Conservation (phyloP, 35 echinoderm and acorn worm species). For the Chiridota heheva region DNA sequence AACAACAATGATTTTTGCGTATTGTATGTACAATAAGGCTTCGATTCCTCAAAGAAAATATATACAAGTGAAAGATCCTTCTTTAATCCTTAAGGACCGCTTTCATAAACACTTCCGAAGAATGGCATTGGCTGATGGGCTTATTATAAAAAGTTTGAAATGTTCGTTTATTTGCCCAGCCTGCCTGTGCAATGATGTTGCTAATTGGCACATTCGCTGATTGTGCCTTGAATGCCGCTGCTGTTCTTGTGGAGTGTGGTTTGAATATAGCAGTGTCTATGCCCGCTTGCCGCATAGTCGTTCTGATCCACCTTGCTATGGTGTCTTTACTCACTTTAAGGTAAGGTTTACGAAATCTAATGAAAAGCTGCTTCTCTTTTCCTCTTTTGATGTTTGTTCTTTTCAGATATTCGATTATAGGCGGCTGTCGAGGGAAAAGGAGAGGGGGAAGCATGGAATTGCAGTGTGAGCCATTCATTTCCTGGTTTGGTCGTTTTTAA, state of each 20-base stretch:
- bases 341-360: slow-evolving; percentile 41
- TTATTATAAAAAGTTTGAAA: slow-evolving; percentile 70
- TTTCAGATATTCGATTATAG: slow-evolving; percentile 10
- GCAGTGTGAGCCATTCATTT: not conserved
- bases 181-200: slow-evolving; percentile 54
- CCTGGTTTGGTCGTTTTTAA: slow-evolving; percentile 7
- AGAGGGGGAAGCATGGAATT: too few species aligned
- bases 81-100: not conserved
- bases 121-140: not conserved
- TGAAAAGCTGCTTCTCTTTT: slow-evolving; percentile 3
- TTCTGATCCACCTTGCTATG: slow-evolving; percentile 52
- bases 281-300: slow-evolving; percentile 43
- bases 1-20: too few species aligned
- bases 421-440: not conserved
- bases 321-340: slow-evolving; percentile 10
- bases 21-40: too few species aligned
- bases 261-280: slow-evolving; percentile 52
- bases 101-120: not conserved
- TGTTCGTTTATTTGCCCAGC: slow-evolving; percentile 51
- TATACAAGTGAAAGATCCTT: too few species aligned
- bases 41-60: too few species aligned
- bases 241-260: slow-evolving; percentile 63
- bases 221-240: slow-evolving; percentile 39
- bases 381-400: not conserved
- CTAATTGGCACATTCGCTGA: slow-evolving; percentile 21